Conservation (phyloP, 2,113 vertebrate species). For the Mormyrus iriodes region DNA sequence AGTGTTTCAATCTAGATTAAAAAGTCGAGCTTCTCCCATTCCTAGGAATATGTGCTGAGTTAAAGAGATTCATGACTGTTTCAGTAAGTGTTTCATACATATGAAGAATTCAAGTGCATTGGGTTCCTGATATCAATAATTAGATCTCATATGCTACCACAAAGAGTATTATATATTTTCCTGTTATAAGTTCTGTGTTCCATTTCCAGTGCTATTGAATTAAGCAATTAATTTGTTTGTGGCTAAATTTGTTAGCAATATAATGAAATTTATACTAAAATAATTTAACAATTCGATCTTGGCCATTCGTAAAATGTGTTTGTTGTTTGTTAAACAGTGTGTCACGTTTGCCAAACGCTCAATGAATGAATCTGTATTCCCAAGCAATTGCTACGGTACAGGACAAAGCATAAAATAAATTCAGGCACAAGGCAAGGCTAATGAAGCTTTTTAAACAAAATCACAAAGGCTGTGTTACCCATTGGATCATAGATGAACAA, state of each 20-base stretch:
- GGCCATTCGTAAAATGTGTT: neutral
- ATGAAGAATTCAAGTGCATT: neutral
- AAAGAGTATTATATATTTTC: neutral
- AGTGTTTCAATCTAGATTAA: conserved; percentile 12
- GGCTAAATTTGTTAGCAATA: neutral
- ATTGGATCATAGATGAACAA: neutral
- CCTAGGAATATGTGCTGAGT: neutral
- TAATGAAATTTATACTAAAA: neutral
- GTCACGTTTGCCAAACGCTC: neutral
- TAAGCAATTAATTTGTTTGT: neutral
- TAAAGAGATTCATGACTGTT: neutral
- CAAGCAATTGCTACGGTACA: neutral
- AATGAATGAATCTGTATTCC: neutral
- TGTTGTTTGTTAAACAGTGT: neutral
- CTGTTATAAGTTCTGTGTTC: neutral
- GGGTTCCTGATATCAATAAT: neutral
- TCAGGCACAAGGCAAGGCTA: neutral
- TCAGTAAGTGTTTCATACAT: neutral
- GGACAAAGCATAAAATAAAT: neutral
- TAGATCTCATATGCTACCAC: neutral
- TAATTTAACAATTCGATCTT: neutral
- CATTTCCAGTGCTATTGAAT: neutral
- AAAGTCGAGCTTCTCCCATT: conserved; percentile 1
- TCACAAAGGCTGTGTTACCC: neutral
- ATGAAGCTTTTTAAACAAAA: neutral